Percentiles rank a stretch among this genome's conserved stretches.
Conservation (phyloP, 2,797 vertebrate species). For the Momotus momota region DNA sequence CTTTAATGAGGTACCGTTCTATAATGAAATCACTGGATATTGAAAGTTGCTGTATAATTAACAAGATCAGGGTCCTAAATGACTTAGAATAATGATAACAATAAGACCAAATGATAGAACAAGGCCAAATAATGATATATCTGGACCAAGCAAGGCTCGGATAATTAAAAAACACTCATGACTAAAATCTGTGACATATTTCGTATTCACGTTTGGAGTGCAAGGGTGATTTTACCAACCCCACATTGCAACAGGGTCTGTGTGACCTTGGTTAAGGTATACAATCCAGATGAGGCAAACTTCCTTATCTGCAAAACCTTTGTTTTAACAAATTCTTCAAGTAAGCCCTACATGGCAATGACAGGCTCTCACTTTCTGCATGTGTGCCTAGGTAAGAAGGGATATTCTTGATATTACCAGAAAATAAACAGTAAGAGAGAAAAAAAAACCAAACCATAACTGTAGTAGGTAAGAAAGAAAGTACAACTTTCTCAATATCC, state of each 20-base stretch:
- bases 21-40: conserved; percentile 26
- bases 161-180: not conserved
- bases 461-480: not conserved
- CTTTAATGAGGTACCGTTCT: conserved; percentile 25
- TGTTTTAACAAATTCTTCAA: not conserved
- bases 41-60: not conserved
- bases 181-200: not conserved
- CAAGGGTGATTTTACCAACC: not conserved
- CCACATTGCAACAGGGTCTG: not conserved
- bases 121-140: no score
- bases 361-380: not conserved
- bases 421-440: not conserved
- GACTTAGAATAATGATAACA: not conserved
- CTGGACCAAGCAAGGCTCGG: not conserved
- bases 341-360: not conserved
- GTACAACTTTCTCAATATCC: not conserved
- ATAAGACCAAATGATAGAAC: no score
- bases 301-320: not conserved
- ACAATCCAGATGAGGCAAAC: not conserved
- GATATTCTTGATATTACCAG: not conserved
- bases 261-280: not conserved
- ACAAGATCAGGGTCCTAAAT: not conserved
- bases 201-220: not conserved
- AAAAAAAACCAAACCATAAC: not conserved
- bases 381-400: not conserved